Percentiles rank a stretch among this genome's conserved stretches.
Conservation (phyloP, 2,113 vertebrate species). For the Sylvilagus bachmani region DNA sequence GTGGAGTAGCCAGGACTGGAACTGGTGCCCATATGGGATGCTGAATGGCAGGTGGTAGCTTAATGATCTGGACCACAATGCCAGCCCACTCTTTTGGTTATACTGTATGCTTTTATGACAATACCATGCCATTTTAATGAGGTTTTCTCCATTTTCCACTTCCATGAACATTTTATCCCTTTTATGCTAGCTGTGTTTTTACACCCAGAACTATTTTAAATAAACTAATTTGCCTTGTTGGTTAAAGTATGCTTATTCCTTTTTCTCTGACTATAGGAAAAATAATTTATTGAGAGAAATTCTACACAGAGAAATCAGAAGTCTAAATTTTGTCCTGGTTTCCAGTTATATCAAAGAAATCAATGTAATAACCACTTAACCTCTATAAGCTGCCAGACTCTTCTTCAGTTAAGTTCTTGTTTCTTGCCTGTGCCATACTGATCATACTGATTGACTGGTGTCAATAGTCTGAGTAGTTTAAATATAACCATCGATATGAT, state of each 20-base stretch:
- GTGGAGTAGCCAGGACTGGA: no score
- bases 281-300: conserved; percentile 6
- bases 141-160: background rate
- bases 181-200: background rate
- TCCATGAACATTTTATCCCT: background rate
- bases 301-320: background rate
- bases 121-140: no score
- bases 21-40: no score
- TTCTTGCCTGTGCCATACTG: background rate
- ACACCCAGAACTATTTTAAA: background rate
- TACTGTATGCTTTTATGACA: no score
- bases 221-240: background rate
- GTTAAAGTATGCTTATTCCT: background rate
- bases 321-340: background rate
- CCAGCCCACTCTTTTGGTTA: no score
- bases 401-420: background rate
- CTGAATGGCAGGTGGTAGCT: no score
- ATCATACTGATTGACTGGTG: background rate
- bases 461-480: conserved; percentile 1
- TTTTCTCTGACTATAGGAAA: background rate
- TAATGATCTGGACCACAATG: no score
- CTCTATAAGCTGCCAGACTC: background rate
- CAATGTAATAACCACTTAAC: background rate
- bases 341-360: background rate
- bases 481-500: background rate